Percentiles rank a stretch among this genome's conserved stretches.
Conservation (phyloP, 1,140 invertebrate species). For the Drosophila truncata region DNA sequence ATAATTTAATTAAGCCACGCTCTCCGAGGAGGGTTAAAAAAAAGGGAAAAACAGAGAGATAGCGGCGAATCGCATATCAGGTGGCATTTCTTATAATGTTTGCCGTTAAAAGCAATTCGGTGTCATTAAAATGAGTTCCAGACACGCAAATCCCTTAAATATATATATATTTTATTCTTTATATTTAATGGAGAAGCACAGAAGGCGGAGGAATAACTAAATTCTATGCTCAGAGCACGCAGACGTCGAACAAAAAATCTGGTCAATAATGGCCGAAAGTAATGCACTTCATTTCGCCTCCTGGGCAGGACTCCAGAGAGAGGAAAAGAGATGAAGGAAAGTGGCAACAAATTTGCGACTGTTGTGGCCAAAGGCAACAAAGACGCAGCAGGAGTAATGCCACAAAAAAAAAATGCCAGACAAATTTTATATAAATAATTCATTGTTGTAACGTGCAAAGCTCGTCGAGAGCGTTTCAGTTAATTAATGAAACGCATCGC, state of each 20-base stretch:
- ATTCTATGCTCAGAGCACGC: neutral
- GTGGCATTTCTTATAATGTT: slow-evolving; percentile 12
- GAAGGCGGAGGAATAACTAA: neutral
- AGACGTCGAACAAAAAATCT: slow-evolving; percentile 44
- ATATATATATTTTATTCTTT: neutral
- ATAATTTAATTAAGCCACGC: slow-evolving; percentile 42
- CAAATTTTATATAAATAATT: slow-evolving; percentile 85
- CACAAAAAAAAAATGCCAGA: slow-evolving; percentile 67
- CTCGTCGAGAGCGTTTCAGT: slow-evolving; percentile 81
- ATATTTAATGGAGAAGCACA: neutral
- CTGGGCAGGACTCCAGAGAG: slow-evolving; percentile 27
- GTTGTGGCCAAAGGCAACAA: slow-evolving; percentile 27
- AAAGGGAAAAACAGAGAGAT: slow-evolving; percentile 10
- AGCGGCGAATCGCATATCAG: slow-evolving; percentile 8
- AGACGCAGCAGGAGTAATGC: slow-evolving; percentile 27
- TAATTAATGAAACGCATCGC: slow-evolving; percentile 84
- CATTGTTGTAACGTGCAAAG: slow-evolving; percentile 85
- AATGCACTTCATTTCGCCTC: slow-evolving; percentile 66
- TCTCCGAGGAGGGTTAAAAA: slow-evolving; percentile 14
- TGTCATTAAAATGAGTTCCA: slow-evolving; percentile 17
- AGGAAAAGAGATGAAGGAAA: slow-evolving; percentile 34
- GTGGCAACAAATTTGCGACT: slow-evolving; percentile 58
- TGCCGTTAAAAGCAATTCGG: slow-evolving; percentile 28
- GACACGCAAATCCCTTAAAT: slow-evolving; percentile 31
- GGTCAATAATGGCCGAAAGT: slow-evolving; percentile 47